Base-by-base conservation (phyloP, 2,888 invertebrate species). In the Cephus rjabovi region DNA sequence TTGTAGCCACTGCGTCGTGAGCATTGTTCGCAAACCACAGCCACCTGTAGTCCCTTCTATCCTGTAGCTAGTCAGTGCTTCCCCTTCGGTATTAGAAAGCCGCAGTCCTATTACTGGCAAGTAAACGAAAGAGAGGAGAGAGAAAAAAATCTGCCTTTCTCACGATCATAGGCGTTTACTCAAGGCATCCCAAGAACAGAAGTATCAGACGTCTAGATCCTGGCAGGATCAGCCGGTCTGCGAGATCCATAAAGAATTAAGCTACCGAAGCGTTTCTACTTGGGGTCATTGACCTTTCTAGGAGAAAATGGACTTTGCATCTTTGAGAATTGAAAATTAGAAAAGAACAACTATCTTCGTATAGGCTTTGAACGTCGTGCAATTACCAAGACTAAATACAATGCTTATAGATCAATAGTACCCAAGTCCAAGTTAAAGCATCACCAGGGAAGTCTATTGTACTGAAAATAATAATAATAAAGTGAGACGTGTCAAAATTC, bases 1-100 rank as follows among this genome's bases (percentile, higher is more conserved):
- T 89, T 89, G 89, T 89, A 86, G 84, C 83, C 84, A 85, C 86
- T 84, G 83, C 77, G 83, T 85, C 87, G 89, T 84, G 87, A 87
- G 87, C 88, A 89, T 89, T 89, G 89, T 89, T 89, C 89, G 79
- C 79, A 82, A 69, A 81, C 81, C 81, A 82, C 73, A 81, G 83
- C 86, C 88, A 88, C 88, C 88, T 88, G 88, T 88, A 85, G 80
- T 76, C 79, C 74, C 34, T 34, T 35, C 75, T 30, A 35, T 35
- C 74, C 35, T 30, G 56, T 56, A 56, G 56, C 56, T 56, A 71
- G 71, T 33, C 71, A 34, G 30, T 30, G 30, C 23, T 74, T 37
- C 74, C 35, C 35, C 34, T 74, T 74, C 74, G 74, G 74, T 34
- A 35, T 74, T 74, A 74, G 74, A 74, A 74, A 74, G 74, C 74